Base-by-base conservation (phyloP, 2,113 vertebrate species). In the Neoarius graeffei region DNA sequence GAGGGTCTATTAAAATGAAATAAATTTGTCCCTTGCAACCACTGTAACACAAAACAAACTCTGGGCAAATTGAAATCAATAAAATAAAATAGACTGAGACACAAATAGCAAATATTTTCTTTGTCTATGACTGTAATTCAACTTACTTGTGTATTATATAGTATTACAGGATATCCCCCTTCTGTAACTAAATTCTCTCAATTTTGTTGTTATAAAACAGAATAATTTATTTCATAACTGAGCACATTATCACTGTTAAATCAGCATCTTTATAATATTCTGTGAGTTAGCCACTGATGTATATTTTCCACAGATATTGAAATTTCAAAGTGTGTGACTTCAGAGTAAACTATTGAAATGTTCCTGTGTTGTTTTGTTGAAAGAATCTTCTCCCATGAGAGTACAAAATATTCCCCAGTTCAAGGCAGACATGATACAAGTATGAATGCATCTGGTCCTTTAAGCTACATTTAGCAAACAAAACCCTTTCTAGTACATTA, bases 261-360 rank as follows among this genome's bases (percentile, higher is more conserved):
- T 89, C 57, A 66, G 6, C 73, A 87, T 89, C 54, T 60, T 91
- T 76, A 90, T 91, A 87, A 92, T 42, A 91, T 92, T 89, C 9
- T 52, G 87, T 71, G 56, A 74, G 85, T 87, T 69, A 86, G 54
- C 17, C 80, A 86, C 86, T 87, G 87, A 90, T 91, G 71, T 76
- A 79, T 79, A 57, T 81, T 71, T 86, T 86, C 84, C 56, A 86
- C 83, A 89, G 73, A 91, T 92, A 92, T 93, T 91, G 91, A 67
- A 81, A 73, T 91, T 90, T 92, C 90, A 93, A 92, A 93, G 92
- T 83, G 69, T 87, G 66, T 19, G 19, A 77, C 92, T 93, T 95
- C 92, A 94, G 93, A 93, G 89, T 80, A 73, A 85, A 64, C 80
- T 85, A 86, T 93, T 93, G 90, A 94, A 94, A 92, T 73, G 62